phyloP scores from a whole-genome alignment of 2,888 invertebrate genomes.

The Oligia fasciuncula region DNA sequence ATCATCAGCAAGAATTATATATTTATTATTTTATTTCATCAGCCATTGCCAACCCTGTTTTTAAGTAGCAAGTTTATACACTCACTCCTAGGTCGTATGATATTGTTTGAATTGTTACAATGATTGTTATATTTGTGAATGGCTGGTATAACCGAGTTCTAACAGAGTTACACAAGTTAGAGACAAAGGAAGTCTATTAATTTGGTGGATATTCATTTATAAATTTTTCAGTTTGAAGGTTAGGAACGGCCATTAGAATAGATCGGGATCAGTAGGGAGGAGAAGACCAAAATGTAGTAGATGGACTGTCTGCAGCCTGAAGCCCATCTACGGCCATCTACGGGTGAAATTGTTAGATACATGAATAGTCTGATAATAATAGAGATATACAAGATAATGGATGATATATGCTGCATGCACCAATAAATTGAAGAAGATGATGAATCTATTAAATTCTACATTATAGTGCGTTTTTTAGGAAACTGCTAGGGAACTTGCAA shows the following conservation, averaged over 20 bases:
- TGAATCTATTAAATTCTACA: neutral
- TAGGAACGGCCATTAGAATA: neutral
- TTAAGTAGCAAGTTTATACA: conserved; percentile 34
- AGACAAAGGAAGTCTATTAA: conserved; percentile 14
- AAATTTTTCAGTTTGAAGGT: neutral
- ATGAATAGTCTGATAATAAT: neutral
- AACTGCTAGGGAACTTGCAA: neutral
- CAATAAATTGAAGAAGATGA: neutral
- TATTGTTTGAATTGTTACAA: conserved; percentile 54
- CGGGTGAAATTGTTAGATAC: neutral
- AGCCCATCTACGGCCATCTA: neutral
- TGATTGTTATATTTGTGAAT: conserved; percentile 28
- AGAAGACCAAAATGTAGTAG: neutral
- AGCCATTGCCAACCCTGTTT: conserved; percentile 35
- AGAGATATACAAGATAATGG: no score
- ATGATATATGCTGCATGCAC: neutral
- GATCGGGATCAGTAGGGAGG: neutral
- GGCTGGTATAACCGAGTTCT: conserved; percentile 31
- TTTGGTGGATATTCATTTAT: neutral
- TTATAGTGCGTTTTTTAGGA: neutral
- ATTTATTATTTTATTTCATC: neutral
- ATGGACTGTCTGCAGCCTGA: neutral
- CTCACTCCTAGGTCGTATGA: conserved; percentile 47
- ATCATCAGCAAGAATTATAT: neutral
- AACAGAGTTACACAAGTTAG: conserved; percentile 25